Percentiles rank a stretch among this genome's conserved stretches.
phyloP scores from a whole-genome alignment of 2,797 vertebrate species.

The Danio kyathit region DNA sequence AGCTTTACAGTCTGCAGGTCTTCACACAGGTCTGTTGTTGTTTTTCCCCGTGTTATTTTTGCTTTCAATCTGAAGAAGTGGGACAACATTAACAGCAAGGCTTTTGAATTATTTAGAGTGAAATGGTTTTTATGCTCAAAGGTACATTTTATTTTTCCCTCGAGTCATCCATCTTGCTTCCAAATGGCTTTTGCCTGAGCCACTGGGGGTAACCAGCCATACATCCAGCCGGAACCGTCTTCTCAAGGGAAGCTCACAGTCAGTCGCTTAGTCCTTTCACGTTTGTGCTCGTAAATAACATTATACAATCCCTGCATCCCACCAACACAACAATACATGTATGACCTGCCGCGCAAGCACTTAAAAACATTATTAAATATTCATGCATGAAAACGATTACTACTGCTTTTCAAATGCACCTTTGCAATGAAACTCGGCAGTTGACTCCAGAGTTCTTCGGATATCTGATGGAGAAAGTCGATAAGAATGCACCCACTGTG shows the following conservation, averaged over 20 bases:
- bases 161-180: slow-evolving; percentile 56
- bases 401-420: slow-evolving; percentile 12
- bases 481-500: background rate
- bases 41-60: slow-evolving; percentile 52
- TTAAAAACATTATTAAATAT: slow-evolving; percentile 12
- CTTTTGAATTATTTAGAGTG: slow-evolving; percentile 65
- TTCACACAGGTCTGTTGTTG: slow-evolving; percentile 45
- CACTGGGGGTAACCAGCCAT: slow-evolving; percentile 29
- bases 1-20: background rate
- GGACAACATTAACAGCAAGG: slow-evolving; percentile 58
- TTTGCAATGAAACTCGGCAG: background rate
- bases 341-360: slow-evolving; percentile 5
- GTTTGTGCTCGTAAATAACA: slow-evolving; percentile 15
- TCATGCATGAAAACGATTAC: slow-evolving; percentile 7
- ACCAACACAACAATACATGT: background rate
- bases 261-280: slow-evolving; percentile 15
- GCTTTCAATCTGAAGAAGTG: slow-evolving; percentile 48
- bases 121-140: slow-evolving; percentile 41
- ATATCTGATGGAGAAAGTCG: background rate
- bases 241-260: background rate
- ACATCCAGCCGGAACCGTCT: slow-evolving; percentile 45
- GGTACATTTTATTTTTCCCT: slow-evolving; percentile 53
- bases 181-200: slow-evolving; percentile 43
- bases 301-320: background rate
- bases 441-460: background rate